Conservation (phyloP, 30 jellyfish, hydroid and myxozoan species). For the Rhopilema esculentum region DNA sequence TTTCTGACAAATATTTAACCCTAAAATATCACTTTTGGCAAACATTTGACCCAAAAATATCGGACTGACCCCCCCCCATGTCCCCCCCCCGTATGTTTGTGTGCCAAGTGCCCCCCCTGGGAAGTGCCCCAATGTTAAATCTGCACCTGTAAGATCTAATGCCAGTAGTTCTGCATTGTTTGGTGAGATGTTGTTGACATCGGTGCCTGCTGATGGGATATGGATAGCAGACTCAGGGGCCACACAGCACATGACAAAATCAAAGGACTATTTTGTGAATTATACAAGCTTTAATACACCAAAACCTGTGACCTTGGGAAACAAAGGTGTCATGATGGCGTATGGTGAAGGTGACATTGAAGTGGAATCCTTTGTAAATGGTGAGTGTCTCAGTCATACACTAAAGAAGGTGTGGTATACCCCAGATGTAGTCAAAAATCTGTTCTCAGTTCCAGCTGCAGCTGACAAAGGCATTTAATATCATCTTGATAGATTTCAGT, state of each 20-base stretch:
- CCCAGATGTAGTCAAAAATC: conserved; percentile 49
- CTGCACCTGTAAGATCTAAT: conserved; percentile 22
- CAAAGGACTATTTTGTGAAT: conserved; percentile 37
- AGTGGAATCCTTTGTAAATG: conserved; percentile 40
- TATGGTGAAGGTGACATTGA: conserved; percentile 40
- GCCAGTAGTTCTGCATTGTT: conserved; percentile 45
- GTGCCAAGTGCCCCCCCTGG: too few relatives aligned
- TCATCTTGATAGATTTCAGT: conserved; percentile 42
- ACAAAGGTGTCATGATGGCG: conserved; percentile 40
- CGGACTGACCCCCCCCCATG: background rate
- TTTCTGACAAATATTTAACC: too few relatives aligned
- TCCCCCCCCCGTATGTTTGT: background rate
- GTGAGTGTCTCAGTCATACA: conserved; percentile 33
- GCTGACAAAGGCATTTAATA: conserved; percentile 48
- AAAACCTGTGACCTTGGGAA: conserved; percentile 34
- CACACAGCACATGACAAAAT: conserved; percentile 46
- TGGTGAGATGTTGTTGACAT: too few relatives aligned
- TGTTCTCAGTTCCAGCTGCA: conserved; percentile 57
- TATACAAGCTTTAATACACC: conserved; percentile 34
- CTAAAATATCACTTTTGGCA: too few relatives aligned
- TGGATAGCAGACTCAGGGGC: conserved; percentile 57
- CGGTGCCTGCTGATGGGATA: conserved; percentile 39
- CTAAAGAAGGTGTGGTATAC: conserved; percentile 42
- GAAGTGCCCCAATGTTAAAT: conserved; percentile 47
- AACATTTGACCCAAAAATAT: too few relatives aligned